Evolutionary conservation across 2,888 invertebrate genomes (phyloP).

Genomic region (Ptychoptera albimana): DNA sequence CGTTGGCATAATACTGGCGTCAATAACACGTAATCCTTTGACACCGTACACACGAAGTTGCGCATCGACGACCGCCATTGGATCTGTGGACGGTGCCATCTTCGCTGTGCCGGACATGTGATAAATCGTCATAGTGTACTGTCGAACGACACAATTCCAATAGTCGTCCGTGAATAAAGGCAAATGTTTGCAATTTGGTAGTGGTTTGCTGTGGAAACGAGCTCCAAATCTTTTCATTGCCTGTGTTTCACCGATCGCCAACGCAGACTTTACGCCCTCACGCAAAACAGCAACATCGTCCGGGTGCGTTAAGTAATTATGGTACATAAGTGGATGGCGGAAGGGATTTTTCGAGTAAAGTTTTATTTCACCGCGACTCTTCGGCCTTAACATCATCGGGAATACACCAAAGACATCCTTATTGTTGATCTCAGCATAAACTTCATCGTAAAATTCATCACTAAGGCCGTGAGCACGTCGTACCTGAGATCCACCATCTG

Average conservation of each 20-base stretch:
- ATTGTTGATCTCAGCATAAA: conserved; percentile 53
- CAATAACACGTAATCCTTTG: conserved; percentile 63
- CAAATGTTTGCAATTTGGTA: conserved; percentile 71
- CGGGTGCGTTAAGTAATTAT: conserved; percentile 80
- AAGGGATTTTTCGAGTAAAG: conserved; percentile 50
- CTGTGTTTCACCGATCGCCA: conserved; percentile 64
- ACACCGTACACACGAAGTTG: conserved; percentile 61
- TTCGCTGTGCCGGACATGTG: conserved; percentile 72
- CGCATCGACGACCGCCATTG: conserved; percentile 68
- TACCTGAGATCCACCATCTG: conserved; percentile 70
- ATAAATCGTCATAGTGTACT: conserved; percentile 79
- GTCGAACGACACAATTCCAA: conserved; percentile 69
- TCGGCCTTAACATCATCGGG: conserved; percentile 80
- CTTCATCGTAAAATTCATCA: conserved; percentile 65
- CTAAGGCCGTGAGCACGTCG: conserved; percentile 67
- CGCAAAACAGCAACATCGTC: conserved; percentile 68
- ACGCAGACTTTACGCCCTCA: conserved; percentile 73
- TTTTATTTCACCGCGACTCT: conserved; percentile 66
- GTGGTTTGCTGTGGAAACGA: conserved; percentile 51
- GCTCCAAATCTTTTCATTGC: conserved; percentile 67
- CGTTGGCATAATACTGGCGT: conserved; percentile 77
- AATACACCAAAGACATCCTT: conserved; percentile 67
- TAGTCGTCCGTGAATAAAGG: conserved; percentile 67
- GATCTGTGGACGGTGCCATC: conserved; percentile 65
- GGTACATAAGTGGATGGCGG: conserved; percentile 74